phyloP scores from a whole-genome alignment of 1,140 invertebrate genomes.

The Drosophila prosaltans region DNA sequence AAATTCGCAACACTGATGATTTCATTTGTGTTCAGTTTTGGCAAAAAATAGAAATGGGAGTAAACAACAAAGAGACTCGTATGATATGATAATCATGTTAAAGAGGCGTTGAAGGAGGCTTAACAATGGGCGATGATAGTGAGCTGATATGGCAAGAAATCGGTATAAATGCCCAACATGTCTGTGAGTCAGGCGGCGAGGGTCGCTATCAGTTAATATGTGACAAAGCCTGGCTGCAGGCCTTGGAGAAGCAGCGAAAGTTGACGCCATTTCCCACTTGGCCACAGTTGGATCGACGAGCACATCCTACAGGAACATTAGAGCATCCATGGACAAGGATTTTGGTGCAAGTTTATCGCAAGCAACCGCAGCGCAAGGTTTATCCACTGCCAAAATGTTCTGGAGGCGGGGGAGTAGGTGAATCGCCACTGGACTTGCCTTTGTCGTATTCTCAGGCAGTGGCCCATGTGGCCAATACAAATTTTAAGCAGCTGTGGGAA shows the following conservation, averaged over 20 bases:
- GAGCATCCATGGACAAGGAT: constrained; percentile 76
- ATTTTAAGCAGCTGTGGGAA: constrained; percentile 93
- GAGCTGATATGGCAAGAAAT: constrained; percentile 85
- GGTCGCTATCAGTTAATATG: constrained; percentile 86
- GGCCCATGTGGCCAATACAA: constrained; percentile 91
- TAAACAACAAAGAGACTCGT: background rate
- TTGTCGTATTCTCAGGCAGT: constrained; percentile 90
- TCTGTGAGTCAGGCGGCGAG: constrained; percentile 84
- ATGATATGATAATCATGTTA: constrained; percentile 5
- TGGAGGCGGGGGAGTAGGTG: background rate
- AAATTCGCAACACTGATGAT: too few relatives aligned
- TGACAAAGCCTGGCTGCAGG: constrained; percentile 88
- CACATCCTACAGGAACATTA: constrained; percentile 58
- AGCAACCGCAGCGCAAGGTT: constrained; percentile 86
- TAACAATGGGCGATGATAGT: constrained; percentile 53
- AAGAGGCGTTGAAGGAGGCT: background rate
- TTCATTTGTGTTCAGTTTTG: too few relatives aligned
- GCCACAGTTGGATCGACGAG: constrained; percentile 78
- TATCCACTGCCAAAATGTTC: constrained; percentile 86
- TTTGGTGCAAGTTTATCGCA: constrained; percentile 82
- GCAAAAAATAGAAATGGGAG: constrained; percentile 29
- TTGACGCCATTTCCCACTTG: constrained; percentile 83
- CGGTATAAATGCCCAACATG: constrained; percentile 86
- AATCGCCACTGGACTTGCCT: constrained; percentile 83
- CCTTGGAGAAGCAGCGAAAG: constrained; percentile 84